Percentiles rank a stretch among this genome's conserved stretches.
phyloP scores from a whole-genome alignment of 2,888 invertebrate species.

The Serripes groenlandicus region DNA sequence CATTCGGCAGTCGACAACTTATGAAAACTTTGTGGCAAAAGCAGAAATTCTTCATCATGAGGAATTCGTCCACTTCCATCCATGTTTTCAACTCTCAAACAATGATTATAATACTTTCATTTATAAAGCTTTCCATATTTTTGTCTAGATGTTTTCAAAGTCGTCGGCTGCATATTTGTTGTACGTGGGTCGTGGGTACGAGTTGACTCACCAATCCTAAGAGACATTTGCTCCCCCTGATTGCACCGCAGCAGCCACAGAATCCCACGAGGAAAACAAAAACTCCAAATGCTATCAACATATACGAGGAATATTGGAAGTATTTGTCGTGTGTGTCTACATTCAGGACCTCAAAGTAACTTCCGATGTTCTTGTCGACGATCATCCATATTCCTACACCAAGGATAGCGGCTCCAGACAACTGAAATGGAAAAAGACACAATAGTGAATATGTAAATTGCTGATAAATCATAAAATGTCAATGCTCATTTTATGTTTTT shows the following conservation, averaged over 20 bases:
- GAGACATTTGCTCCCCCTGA: constrained; percentile 87
- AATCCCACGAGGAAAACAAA: constrained; percentile 88
- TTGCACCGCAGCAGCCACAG: constrained; percentile 89
- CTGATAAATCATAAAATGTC: too few relatives aligned
- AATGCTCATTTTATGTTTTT: too few relatives aligned
- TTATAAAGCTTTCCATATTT: too few relatives aligned
- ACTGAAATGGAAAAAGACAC: constrained; percentile 82
- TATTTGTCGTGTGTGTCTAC: constrained; percentile 87
- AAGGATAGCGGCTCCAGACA: constrained; percentile 88
- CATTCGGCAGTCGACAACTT: background rate
- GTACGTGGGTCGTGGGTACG: too few relatives aligned
- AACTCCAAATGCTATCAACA: constrained; percentile 87
- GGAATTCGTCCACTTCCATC: background rate
- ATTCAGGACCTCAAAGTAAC: constrained; percentile 88
- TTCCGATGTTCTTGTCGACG: constrained; percentile 88
- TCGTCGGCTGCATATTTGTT: too few relatives aligned
- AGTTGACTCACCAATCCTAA: constrained; percentile 86
- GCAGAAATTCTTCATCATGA: background rate
- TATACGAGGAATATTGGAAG: constrained; percentile 87
- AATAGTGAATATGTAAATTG: background rate
- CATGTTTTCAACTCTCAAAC: background rate
- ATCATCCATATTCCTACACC: constrained; percentile 88
- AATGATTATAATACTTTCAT: too few relatives aligned
- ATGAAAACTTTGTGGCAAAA: background rate
- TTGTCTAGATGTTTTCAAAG: too few relatives aligned